Evolutionary conservation across 2,797 vertebrate species (phyloP), one percentile per base, ranked within the genome.

Genomic region (Prionace glauca): DNA sequence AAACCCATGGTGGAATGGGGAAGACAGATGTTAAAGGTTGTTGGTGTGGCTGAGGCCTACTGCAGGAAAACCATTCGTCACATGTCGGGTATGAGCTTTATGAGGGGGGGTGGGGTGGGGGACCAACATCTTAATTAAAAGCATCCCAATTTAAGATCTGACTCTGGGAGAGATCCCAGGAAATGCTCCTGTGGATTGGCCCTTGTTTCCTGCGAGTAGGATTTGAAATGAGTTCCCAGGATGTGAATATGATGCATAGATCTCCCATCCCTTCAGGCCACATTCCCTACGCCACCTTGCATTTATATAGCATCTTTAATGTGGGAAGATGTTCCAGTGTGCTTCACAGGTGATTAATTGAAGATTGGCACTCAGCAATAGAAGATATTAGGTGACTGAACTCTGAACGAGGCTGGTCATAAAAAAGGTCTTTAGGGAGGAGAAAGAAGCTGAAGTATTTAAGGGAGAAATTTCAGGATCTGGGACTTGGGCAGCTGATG

Each of bases 41-140:
- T 99, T 18, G 98, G 98, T 0, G 98, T 98, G 96, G 99, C 99
- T 0, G 98, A 99, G 96, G 99, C 99, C 62, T 99, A 99, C 97
- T 99, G 99, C 96, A 98, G 96, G 97, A 99, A 98, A 96, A 99
- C 98, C 60, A 99, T 99, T 96, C 98, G 99, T 29, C 99, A 99
- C 97, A 98, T 99, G 98, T 98, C 99, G 98, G 99, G 99, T 99
- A 97, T 97, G 0, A 0, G 26, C 62, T n/a, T 60, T n/a, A 60
- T 50, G n/a, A 20, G n/a, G 62, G 12, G 12, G 2, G 18, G 4
- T 16, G 3, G 62, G 65, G 5, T 20, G 79, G 81, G 41, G 20
- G 20, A 45, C 8, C 10, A 45, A 24, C 41, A 9, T 20, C 14
- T 29, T 10, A 11, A 32, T 32, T 29, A 74, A 74, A 32, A 29